Base-by-base conservation (phyloP, 2,888 invertebrate species). In the Ischnus inquisitorius region DNA sequence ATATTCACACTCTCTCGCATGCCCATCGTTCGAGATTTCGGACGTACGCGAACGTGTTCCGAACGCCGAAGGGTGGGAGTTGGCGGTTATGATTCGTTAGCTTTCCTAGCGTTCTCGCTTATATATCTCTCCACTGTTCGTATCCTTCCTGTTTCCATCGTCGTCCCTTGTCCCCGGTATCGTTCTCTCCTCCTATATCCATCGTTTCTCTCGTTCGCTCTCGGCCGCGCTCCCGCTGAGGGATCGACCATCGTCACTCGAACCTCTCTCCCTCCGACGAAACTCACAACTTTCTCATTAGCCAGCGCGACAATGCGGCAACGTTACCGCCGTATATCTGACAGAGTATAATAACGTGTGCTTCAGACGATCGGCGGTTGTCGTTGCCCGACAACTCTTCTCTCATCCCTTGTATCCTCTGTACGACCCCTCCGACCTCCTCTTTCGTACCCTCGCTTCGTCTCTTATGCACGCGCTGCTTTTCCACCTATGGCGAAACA, bases 211-310 rank as follows among this genome's bases (percentile, higher is more conserved):
- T 72, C 41, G 19, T 57, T 65, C 60, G 3, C 62, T 67, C 72
- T 57, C n/a, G n/a, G n/a, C n/a, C n/a, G 8, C 25, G 25, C 54
- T 51, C 60, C 22, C 34, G 60, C 51, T 54, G 51, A 25, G 54
- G 57, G 60, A 34, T 34, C 76, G 46, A 41, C 57, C 77, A 68
- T 54, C 41, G 25, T 25, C 43, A 57, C 41, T n/a, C 65, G 57
- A 48, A 43, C 68, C 78, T 6, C 34, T 8, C 34, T 34, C 34
- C 34, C 34, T 34, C 64, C 48, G 69, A 69, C 72, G 76, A 80
- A 77, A 79, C 78, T 78, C 78, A 80, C 90, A 92, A 92, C 91
- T 92, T 92, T 92, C 91, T 93, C 92, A 92, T 93, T 93, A 92
- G 92, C 90, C 90, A 86, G 84, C 84, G 88, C 89, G 90, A 92